Base-by-base conservation (phyloP, 2,113 vertebrate species). In the Pachycephala philippinensis region DNA sequence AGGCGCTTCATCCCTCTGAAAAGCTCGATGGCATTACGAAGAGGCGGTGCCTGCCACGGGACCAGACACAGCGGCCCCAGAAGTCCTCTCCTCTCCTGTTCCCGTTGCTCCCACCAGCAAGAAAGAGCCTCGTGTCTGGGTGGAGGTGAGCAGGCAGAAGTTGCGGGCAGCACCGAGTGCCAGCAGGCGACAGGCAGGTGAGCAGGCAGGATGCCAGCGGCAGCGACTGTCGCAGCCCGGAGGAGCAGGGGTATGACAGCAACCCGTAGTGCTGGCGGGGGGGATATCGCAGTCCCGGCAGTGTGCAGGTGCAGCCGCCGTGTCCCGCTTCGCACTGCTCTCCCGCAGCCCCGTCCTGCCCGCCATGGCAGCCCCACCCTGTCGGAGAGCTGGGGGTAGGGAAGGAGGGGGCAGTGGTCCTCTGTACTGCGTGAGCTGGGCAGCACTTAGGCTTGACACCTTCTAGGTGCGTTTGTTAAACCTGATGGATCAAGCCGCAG, bases 371-470 rank as follows among this genome's bases (percentile, higher is more conserved):
- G 23, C 11, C 33, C 37, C 57, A 13, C 63, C 15, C 7, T 4
- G 3, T 4, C 1, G 6, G 49, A 44, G 9, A 89, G 33, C 11
- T 0, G 7, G 30, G 15, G 13, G 0, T 19, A 64, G 31, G 33
- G 72, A 54, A 75, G 57, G n/a, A 39, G 28, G 1, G 7, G 23
- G 44, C 16, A 6, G 2, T 1, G 1, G 12, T 50, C 9, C 61
- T 71, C 28, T 0, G 0, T 6, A 23, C n/a, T 0, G 2, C 0
- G 0, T 18, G 35, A 14, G 1, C 3, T 0, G 2, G 54, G 50
- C 56, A 81, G 69, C 17, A 2, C 45, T 42, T 21, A 2, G 37
- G 40, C 24, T 65, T 65, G 54, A 17, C 2, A 5, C 37, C 47
- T 66, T 64, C 49, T 47, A 52, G 86, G 33, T 21, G 40, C 3